Evolutionary conservation across 2,888 invertebrate species (phyloP).

Genomic region (Caenorhabditis japonica): DNA sequence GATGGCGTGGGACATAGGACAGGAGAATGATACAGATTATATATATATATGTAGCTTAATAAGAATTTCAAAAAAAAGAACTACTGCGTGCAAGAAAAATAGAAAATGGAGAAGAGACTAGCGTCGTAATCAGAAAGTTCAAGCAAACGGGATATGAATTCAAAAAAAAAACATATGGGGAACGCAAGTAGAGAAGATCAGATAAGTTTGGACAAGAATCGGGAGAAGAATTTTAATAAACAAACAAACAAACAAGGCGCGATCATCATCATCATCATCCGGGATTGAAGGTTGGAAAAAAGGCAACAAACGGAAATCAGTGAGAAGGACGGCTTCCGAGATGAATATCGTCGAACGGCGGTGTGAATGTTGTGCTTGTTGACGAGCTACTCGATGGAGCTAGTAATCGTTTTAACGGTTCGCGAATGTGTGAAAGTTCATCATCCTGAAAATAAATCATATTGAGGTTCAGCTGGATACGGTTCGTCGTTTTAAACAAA

Average conservation of each 20-base stretch:
- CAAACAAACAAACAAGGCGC: no score
- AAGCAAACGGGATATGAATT: slow-evolving; percentile 11
- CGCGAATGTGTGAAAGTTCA: slow-evolving; percentile 4
- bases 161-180: neutral
- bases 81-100: slow-evolving; percentile 14
- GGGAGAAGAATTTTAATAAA: slow-evolving; percentile 2
- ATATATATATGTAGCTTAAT: slow-evolving; percentile 5
- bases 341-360: slow-evolving; percentile 39
- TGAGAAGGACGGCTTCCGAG: slow-evolving; percentile 35
- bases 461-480: no score
- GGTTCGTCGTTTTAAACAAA: no score
- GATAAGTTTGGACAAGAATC: slow-evolving; percentile 19
- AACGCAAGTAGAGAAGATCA: slow-evolving; percentile 13
- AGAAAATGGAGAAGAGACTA: slow-evolving; percentile 14
- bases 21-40: no score
- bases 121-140: neutral
- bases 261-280: slow-evolving; percentile 23
- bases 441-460: slow-evolving; percentile 12
- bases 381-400: slow-evolving; percentile 39
- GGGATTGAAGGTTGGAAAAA: slow-evolving; percentile 12
- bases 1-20: neutral
- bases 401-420: slow-evolving; percentile 1
- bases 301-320: slow-evolving; percentile 1
- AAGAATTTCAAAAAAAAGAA: slow-evolving; percentile 7
- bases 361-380: slow-evolving; percentile 27